phyloP scores from a whole-genome alignment of 2,888 invertebrate species.

The Himalopsyche tibetana region DNA sequence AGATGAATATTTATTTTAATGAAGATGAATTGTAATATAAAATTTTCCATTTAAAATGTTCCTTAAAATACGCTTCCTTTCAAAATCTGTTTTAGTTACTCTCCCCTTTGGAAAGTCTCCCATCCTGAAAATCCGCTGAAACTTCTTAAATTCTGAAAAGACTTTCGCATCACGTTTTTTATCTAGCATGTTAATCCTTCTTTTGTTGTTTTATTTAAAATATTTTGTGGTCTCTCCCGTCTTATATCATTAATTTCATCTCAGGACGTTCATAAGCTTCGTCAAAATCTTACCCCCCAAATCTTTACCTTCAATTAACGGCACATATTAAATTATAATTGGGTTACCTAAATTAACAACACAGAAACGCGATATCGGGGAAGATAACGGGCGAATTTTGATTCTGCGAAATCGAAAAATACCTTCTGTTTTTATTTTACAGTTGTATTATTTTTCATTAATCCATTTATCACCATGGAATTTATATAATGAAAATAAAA shows the following conservation, averaged over 20 bases:
- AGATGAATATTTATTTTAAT: constrained; percentile 13
- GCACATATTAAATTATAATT: constrained; percentile 50
- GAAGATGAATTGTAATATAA: constrained; percentile 38
- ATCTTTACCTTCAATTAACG: constrained; percentile 45
- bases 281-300: constrained; percentile 31
- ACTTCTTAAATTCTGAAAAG: constrained; percentile 33
- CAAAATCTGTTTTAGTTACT: constrained; percentile 42
- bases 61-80: constrained; percentile 35
- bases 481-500: too few relatives aligned
- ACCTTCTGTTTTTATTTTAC: neutral
- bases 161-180: constrained; percentile 42
- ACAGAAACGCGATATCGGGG: constrained; percentile 12
- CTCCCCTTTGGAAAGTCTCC: constrained; percentile 28
- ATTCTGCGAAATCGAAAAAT: constrained; percentile 31
- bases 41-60: constrained; percentile 28
- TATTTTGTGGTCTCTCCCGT: constrained; percentile 50
- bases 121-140: constrained; percentile 40
- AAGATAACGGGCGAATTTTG: constrained; percentile 7
- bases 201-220: constrained; percentile 54
- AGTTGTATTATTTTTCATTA: neutral
- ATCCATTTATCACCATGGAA: too few relatives aligned
- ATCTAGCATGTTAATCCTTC: constrained; percentile 41
- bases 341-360: constrained; percentile 36
- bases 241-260: constrained; percentile 57
- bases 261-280: constrained; percentile 16